These are phyloP conservation scores for Zoanthus sansibaricus DNA, from an alignment of 92 coral and sea anemone species.

Conservation along the genomic window DNA sequence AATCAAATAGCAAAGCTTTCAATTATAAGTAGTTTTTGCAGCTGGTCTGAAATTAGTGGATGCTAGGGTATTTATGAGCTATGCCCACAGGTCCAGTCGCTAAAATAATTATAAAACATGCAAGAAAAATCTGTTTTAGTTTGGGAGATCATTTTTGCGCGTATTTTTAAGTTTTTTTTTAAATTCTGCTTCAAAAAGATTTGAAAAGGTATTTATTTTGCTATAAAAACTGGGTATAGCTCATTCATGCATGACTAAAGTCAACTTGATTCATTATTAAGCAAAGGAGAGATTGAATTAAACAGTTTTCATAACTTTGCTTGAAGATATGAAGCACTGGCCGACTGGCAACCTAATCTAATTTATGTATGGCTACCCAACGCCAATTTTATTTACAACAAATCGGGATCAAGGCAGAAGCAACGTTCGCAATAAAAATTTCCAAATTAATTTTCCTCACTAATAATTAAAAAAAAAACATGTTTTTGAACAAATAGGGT, in stretches of 20 bases:
- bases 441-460: neutral
- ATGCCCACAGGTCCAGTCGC: neutral
- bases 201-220: no score
- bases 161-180: no score
- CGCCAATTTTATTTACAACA: neutral
- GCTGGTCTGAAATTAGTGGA: neutral
- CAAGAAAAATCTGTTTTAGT: no score
- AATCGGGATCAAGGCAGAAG: neutral
- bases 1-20: slow-evolving; percentile 5
- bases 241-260: no score
- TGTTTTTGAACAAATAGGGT: neutral
- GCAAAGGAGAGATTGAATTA: neutral
- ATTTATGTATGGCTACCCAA: neutral
- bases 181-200: no score
- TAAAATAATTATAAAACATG: no score
- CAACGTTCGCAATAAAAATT: neutral
- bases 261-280: no score
- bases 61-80: neutral
- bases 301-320: neutral
- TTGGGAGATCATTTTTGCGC: no score
- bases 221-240: no score
- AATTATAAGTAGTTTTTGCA: slow-evolving; percentile 16
- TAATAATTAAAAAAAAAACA: neutral
- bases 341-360: neutral
- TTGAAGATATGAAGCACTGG: neutral